Evolutionary conservation across 2,797 vertebrate species (phyloP), one percentile per base, ranked within the genome.

Genomic region (Liparis tanakae): DNA sequence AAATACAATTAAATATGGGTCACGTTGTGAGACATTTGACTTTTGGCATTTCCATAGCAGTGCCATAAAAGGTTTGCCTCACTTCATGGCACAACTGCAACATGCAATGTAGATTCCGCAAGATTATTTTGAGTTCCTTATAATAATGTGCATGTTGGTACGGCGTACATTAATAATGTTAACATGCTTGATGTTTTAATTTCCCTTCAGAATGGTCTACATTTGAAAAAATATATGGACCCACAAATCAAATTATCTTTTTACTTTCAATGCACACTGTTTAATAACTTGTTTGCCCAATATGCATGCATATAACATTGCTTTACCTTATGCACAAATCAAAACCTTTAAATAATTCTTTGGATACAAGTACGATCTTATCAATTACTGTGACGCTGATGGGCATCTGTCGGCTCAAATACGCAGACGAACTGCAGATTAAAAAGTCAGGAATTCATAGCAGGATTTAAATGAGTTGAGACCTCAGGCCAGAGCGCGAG

Each of bases 11-110:
- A 78, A 87, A 91, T 89, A 69, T 86, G 69, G 85, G 87, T 85
- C 87, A 87, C 79, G 70, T 36, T 77, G 80, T 57, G 81, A 87
- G 85, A 84, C 88, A 77, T 89, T 86, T 82, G 44, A 56, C 80
- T 89, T 86, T 78, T 68, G 64, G 72, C 20, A 69, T 63, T 76
- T 68, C 22, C 56, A 25, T 37, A 70, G 22, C 12, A 1, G 53
- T 67, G 15, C 22, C 22, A n/a, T 39, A 20, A 48, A 70, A 12
- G 58, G 39, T 58, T 25, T 25, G 17, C 22, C 37, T 46, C 1
- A 14, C 36, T 44, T 48, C 8, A 1, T 53, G 36, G 5, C n/a
- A 1, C 2, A 0, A 53, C 33, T 15, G 30, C n/a, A 66, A 7
- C 15, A 7, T 13, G 13, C 2, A 43, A 12, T n/a, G 44, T 25